Conservation (phyloP, 2,888 invertebrate genomes). For the Cantharis flavilabris region DNA sequence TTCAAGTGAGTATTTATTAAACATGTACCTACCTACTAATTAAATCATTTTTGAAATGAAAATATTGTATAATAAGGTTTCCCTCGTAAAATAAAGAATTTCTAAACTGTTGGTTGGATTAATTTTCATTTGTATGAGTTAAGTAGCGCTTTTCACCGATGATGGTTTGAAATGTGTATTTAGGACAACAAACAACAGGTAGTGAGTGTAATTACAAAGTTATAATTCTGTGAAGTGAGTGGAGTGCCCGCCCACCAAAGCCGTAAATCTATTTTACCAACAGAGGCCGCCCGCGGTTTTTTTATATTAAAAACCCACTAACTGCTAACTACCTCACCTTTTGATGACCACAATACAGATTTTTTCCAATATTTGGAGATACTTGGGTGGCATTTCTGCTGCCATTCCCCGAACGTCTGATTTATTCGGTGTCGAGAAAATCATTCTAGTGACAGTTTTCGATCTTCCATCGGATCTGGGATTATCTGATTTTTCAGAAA, state of each 20-base stretch:
- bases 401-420: not conserved
- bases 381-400: constrained; percentile 10
- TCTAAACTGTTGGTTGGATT: not conserved
- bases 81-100: not conserved
- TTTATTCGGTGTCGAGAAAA: not conserved
- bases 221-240: constrained; percentile 34
- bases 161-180: constrained; percentile 20
- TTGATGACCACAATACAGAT: constrained; percentile 17
- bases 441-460: not conserved
- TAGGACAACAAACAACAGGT: constrained; percentile 32
- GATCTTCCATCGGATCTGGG: not conserved
- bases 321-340: constrained; percentile 28
- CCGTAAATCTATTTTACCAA: constrained; percentile 32
- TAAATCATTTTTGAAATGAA: not conserved
- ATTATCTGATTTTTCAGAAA: not conserved
- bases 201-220: constrained; percentile 34
- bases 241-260: constrained; percentile 28
- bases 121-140: constrained; percentile 1
- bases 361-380: constrained; percentile 11
- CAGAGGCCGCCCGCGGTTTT: constrained; percentile 31
- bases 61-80: not conserved
- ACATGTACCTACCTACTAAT: not conserved
- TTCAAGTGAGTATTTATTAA: not conserved
- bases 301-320: constrained; percentile 30
- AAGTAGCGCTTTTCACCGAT: constrained; percentile 5